Conservation (phyloP, 2,113 vertebrate genomes). For the Albula goreensis region DNA sequence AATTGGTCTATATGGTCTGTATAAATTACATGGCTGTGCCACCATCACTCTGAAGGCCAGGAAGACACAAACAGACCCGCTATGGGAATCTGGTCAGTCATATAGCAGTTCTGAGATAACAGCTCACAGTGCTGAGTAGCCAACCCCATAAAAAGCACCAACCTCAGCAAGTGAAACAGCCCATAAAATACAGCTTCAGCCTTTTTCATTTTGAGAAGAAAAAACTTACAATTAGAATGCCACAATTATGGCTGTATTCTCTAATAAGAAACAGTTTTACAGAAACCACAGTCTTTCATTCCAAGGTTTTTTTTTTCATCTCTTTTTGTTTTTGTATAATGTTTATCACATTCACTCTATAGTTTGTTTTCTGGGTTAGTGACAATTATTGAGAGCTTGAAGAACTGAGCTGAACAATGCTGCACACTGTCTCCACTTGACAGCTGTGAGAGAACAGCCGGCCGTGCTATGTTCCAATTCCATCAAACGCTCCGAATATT, state of each 20-base stretch:
- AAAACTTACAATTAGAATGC: conserved; percentile 27
- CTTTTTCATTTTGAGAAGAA: conserved; percentile 3
- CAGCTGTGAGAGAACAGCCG: neutral
- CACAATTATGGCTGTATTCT: conserved; percentile 32
- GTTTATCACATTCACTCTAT: conserved; percentile 27
- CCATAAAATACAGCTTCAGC: conserved; percentile 12
- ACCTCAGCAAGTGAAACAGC: conserved; percentile 2
- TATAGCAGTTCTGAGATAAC: neutral
- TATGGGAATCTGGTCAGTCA: neutral
- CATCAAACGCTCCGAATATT: neutral
- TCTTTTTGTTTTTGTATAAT: neutral
- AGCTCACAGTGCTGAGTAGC: neutral
- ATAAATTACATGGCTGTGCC: neutral
- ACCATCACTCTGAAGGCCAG: too few relatives aligned
- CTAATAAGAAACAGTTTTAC: conserved; percentile 42
- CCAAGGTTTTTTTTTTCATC: neutral
- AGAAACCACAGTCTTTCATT: conserved; percentile 37
- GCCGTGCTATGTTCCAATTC: neutral
- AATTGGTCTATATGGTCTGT: neutral
- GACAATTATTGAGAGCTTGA: conserved; percentile 3
- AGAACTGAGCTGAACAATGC: neutral
- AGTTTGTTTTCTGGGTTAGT: neutral
- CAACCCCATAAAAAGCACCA: neutral
- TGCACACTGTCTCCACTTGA: neutral
- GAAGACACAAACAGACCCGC: neutral